Evolutionary conservation across 2,888 invertebrate genomes (phyloP).

Genomic region (Hypselothyrea guttata): DNA sequence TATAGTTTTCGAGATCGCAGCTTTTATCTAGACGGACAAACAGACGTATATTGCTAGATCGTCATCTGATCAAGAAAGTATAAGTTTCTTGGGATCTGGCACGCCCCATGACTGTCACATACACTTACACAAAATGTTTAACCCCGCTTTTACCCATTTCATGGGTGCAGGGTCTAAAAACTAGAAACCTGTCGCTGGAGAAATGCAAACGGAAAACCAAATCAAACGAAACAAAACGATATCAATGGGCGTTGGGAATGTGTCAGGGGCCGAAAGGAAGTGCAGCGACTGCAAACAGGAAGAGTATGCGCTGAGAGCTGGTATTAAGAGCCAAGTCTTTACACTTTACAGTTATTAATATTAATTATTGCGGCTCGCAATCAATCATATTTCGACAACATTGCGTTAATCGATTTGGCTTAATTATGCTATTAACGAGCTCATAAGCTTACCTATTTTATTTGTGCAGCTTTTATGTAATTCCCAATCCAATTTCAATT

Average conservation of each 20-base stretch:
- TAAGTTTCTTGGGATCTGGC: too few species aligned
- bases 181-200: conserved; percentile 15
- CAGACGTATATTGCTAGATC: too few species aligned
- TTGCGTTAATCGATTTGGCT: not conserved
- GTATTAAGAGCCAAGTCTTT: not conserved
- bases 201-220: conserved; percentile 36
- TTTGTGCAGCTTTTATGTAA: conserved; percentile 1
- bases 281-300: conserved; percentile 3
- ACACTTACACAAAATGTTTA: too few species aligned
- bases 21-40: too few species aligned
- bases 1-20: too few species aligned
- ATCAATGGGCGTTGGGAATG: conserved; percentile 22
- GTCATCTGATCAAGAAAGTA: too few species aligned
- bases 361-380: not conserved
- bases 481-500: not conserved
- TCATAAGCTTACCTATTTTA: not conserved
- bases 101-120: too few species aligned
- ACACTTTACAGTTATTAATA: too few species aligned
- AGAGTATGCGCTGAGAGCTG: not conserved
- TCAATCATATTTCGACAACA: conserved; percentile 5
- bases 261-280: conserved; percentile 21
- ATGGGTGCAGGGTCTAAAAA: too few species aligned
- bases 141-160: too few species aligned
- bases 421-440: not conserved
- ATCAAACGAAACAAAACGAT: conserved; percentile 27